phyloP scores from a whole-genome alignment of 2,797 vertebrate species.

The Buceros bicornis region DNA sequence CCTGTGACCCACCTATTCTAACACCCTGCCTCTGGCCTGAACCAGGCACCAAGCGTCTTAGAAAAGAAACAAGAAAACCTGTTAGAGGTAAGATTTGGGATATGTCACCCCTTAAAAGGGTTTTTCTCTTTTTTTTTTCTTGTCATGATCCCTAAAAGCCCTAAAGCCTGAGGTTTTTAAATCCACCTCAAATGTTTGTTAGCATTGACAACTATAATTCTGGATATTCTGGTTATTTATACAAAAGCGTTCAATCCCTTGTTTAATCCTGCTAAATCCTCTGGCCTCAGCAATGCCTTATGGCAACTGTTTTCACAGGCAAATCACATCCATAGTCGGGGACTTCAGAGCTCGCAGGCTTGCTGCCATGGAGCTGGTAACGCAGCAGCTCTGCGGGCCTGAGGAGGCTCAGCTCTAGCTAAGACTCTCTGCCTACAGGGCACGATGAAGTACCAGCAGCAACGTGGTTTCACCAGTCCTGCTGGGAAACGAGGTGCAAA shows the following conservation, averaged over 20 bases:
- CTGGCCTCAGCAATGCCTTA: neutral
- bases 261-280: constrained; percentile 44
- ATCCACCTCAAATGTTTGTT: neutral
- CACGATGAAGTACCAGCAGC: neutral
- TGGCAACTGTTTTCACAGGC: neutral
- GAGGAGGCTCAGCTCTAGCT: neutral
- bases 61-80: neutral
- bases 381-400: accelerated
- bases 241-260: neutral
- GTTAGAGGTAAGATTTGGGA: neutral
- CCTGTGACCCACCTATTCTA: neutral
- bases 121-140: neutral
- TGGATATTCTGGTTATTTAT: constrained; percentile 17
- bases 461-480: neutral
- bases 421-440: neutral
- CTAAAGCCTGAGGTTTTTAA: neutral
- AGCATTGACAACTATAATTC: constrained; percentile 16
- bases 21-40: neutral
- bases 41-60: neutral
- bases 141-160: neutral
- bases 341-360: neutral
- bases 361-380: neutral
- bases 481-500: neutral
- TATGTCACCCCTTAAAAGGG: neutral
- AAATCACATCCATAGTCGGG: neutral